A percentile compares a stretch with the other conserved stretches of the same genome.
Conservation (phyloP, 2,113 vertebrate genomes). For the Cyanoliseus patagonus region DNA sequence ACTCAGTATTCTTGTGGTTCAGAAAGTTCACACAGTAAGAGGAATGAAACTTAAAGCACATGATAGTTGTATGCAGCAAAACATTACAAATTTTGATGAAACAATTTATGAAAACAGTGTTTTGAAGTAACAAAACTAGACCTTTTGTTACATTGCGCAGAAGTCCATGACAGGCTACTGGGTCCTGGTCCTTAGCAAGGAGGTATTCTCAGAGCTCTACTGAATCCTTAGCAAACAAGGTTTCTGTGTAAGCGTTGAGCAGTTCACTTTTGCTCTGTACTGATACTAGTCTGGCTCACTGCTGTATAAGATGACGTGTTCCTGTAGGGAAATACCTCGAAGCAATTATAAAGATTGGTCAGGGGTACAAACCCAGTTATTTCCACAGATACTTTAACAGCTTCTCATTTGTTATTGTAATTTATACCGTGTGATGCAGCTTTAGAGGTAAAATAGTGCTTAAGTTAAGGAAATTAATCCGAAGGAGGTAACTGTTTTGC, state of each 20-base stretch:
- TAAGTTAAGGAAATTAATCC: conserved; percentile 32
- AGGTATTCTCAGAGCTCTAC: neutral
- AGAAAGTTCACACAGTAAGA: neutral
- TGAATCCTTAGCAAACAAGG: neutral
- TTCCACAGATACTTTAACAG: neutral
- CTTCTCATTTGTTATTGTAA: neutral
- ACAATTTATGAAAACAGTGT: neutral
- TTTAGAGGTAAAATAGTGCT: neutral
- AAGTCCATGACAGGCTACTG: neutral
- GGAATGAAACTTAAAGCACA: neutral
- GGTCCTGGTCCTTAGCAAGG: neutral
- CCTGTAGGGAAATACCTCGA: neutral
- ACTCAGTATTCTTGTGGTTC: neutral
- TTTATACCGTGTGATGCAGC: neutral
- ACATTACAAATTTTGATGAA: neutral
- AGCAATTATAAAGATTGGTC: neutral
- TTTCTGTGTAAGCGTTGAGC: neutral
- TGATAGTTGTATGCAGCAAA: neutral
- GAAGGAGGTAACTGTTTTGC: conserved; percentile 23
- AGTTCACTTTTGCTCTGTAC: neutral
- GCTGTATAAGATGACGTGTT: neutral
- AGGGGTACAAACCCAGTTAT: neutral
- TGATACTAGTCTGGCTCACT: neutral
- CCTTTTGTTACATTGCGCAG: neutral
- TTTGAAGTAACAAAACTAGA: neutral